Evolutionary conservation across 2,797 vertebrate species (phyloP).

Genomic region (Microchirus variegatus): DNA sequence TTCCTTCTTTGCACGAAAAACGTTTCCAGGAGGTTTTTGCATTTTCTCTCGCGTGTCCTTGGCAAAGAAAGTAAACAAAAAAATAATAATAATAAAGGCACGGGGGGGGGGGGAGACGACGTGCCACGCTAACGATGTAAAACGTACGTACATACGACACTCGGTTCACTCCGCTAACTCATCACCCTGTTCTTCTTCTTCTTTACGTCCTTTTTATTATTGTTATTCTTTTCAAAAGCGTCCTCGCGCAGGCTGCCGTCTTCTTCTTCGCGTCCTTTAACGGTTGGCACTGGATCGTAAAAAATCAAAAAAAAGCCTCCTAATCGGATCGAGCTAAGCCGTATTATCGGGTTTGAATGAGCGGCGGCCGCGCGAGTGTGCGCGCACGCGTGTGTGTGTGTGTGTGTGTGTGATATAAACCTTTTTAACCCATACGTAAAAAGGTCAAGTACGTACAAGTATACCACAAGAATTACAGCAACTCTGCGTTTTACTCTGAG

Average conservation of each 20-base stretch:
- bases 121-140: conserved; percentile 69
- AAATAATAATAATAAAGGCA: conserved; percentile 72
- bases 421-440: conserved; percentile 71
- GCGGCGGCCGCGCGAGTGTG: conserved; percentile 10
- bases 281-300: conserved; percentile 65
- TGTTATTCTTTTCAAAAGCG: conserved; percentile 8
- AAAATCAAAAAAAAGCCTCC: conserved; percentile 58
- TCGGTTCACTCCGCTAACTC: conserved; percentile 58
- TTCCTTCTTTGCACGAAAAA: conserved; percentile 40
- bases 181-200: conserved; percentile 68
- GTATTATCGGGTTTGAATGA: conserved; percentile 63
- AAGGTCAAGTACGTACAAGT: conserved; percentile 79
- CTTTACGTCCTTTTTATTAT: no score
- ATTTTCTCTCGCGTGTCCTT: conserved; percentile 68
- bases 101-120: conserved; percentile 28
- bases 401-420: conserved; percentile 58
- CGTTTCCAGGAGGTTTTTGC: conserved; percentile 44
- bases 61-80: conserved; percentile 75
- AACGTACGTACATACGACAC: conserved; percentile 67
- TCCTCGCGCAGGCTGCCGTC: conserved; percentile 50
- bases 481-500: conserved; percentile 84
- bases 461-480: conserved; percentile 83
- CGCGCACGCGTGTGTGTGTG: neutral
- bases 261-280: conserved; percentile 44
- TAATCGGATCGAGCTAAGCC: conserved; percentile 68